These are phyloP conservation scores for Dryoscopus gambensis DNA, from an alignment of 2,113 vertebrate genomes.

Conservation along the genomic window DNA sequence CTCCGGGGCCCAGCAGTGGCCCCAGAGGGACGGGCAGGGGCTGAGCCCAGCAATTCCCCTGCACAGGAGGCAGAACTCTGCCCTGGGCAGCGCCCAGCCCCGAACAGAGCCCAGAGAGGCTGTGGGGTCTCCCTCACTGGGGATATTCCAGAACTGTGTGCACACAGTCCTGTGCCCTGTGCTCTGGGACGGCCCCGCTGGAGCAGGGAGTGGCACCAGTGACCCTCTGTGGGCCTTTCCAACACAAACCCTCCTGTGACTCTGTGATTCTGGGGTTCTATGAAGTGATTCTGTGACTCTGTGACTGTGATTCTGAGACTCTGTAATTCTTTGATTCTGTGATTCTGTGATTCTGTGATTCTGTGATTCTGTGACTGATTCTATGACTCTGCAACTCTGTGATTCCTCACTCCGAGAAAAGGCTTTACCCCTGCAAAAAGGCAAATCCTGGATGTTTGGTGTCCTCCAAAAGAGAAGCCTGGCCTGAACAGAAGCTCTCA, in stretches of 20 bases:
- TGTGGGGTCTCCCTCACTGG: neutral
- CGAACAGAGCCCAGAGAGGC: neutral
- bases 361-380: neutral
- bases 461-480: neutral
- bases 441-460: neutral
- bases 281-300: neutral
- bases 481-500: neutral
- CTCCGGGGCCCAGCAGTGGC: neutral
- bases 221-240: neutral
- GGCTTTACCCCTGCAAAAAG: neutral
- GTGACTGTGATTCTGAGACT: neutral
- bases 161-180: neutral
- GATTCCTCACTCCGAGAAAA: neutral
- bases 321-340: too few species aligned
- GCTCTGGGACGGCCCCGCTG: neutral
- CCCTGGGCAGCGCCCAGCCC: too few species aligned
- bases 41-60: neutral
- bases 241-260: neutral
- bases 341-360: neutral
- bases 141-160: neutral
- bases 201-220: neutral
- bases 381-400: too few species aligned
- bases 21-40: neutral
- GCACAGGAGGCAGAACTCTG: neutral
- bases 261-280: neutral